Evolutionary conservation across 2,888 invertebrate genomes (phyloP), one percentile per base, ranked within the genome.

Genomic region (Sesia apiformis): DNA sequence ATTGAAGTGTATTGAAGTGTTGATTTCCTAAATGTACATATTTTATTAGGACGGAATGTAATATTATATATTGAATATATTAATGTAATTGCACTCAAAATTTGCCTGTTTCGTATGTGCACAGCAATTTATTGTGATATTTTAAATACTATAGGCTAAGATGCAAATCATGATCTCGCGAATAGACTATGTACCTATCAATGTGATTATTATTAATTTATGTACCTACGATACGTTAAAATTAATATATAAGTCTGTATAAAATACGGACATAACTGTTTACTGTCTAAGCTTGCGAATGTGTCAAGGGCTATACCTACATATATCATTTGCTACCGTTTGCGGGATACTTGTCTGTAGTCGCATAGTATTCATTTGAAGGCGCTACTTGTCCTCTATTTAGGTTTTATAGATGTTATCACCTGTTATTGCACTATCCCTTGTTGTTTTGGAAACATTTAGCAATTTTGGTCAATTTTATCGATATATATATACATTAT

Each of bases 101-200:
- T 88, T 90, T 88, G 89, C 89, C 89, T 87, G 88, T 90, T 88
- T 86, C 84, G 84, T 90, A 88, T 87, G 81, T 87, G 90, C 90
- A 90, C 90, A 81, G 83, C 81, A 89, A 89, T 90, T 90, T 87
- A 90, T 88, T 90, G 89, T 90, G 89, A 90, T 90, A 90, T 90
- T 90, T 89, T 88, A 83, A 86, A 86, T 82, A 86, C 77, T 81
- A 75, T 87, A 88, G 86, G 74, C 72, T 88, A 89, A 87, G 87
- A 74, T 72, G 78, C 84, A 81, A 82, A 80, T 77, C 76, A 82
- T 76, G 78, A 81, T 85, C 80, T 86, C 78, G 74, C 72, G 73
- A 74, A 78, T 84, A 84, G 77, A 81, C 77, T 85, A 79, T 78
- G 75, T 84, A 85, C 79, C 81, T 83, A 78, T 84, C 74, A 73